These are phyloP conservation scores for Tonatia bakeri DNA, from an alignment of 2,113 vertebrate genomes.

Conservation along the genomic window DNA sequence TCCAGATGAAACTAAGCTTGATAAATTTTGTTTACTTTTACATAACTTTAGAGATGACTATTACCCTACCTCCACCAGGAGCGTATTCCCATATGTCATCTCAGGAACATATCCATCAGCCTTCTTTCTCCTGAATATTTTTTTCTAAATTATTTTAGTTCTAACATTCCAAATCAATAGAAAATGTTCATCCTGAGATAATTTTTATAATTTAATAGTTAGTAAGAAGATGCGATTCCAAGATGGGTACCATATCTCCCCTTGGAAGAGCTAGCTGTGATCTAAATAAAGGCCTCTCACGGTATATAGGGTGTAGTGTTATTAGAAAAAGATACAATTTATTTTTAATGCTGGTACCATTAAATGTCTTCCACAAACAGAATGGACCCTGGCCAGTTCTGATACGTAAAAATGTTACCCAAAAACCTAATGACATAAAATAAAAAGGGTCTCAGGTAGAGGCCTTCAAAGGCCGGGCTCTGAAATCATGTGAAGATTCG, in stretches of 20 bases:
- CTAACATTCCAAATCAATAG: neutral
- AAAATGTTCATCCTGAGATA: neutral
- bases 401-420: neutral
- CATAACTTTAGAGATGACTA: neutral
- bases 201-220: slow-evolving; percentile 11
- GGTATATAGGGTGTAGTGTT: neutral
- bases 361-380: neutral
- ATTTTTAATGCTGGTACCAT: neutral
- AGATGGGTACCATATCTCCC: neutral
- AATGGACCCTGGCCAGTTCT: neutral
- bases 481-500: neutral
- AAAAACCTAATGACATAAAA: neutral
- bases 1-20: neutral
- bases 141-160: neutral
- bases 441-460: neutral
- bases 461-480: neutral
- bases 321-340: neutral
- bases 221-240: neutral
- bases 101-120: neutral
- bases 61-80: neutral
- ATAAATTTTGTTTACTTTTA: neutral
- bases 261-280: neutral
- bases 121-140: neutral
- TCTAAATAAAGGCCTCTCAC: neutral
- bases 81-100: neutral